A percentile compares a stretch with the other conserved stretches of the same genome.
Evolutionary conservation across 2,113 vertebrate genomes (phyloP).

Genomic region (Oriolus oriolus): DNA sequence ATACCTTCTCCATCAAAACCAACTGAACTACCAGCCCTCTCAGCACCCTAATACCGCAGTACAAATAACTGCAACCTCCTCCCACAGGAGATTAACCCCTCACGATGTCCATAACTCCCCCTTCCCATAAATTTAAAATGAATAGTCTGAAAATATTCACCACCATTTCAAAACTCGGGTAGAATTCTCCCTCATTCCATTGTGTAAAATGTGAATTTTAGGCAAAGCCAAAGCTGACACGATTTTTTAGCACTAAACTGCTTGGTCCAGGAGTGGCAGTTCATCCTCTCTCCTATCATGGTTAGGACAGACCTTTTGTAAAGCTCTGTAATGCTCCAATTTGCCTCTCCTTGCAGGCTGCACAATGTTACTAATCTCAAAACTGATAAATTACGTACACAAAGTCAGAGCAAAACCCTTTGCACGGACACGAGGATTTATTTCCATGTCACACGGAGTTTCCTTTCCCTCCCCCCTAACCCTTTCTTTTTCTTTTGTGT

Average conservation of each 20-base stretch:
- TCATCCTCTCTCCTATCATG: not conserved
- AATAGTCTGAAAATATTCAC: not conserved
- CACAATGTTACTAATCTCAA: not conserved
- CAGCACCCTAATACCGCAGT: not conserved
- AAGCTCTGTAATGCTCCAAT: not conserved
- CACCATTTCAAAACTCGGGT: not conserved
- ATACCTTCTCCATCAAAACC: slow-evolving; percentile 13
- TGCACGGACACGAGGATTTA: rapidly evolving
- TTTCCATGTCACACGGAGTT: not conserved
- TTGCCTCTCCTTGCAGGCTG: not conserved
- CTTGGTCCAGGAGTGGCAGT: not conserved
- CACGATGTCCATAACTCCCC: not conserved
- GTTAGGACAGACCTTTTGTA: not conserved
- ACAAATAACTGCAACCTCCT: not conserved
- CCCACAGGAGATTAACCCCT: not conserved
- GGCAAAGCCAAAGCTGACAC: not conserved
- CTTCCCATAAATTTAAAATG: not conserved
- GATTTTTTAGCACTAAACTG: not conserved
- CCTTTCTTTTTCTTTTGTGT: not conserved
- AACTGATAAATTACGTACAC: not conserved
- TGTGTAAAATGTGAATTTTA: not conserved
- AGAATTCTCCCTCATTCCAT: not conserved
- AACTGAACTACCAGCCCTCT: not conserved
- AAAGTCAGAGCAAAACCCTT: not conserved
- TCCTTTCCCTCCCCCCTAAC: not conserved